Evolutionary conservation across 2,113 vertebrate species (phyloP), one percentile per base, ranked within the genome.

Genomic region (Syngnathus typhle): DNA sequence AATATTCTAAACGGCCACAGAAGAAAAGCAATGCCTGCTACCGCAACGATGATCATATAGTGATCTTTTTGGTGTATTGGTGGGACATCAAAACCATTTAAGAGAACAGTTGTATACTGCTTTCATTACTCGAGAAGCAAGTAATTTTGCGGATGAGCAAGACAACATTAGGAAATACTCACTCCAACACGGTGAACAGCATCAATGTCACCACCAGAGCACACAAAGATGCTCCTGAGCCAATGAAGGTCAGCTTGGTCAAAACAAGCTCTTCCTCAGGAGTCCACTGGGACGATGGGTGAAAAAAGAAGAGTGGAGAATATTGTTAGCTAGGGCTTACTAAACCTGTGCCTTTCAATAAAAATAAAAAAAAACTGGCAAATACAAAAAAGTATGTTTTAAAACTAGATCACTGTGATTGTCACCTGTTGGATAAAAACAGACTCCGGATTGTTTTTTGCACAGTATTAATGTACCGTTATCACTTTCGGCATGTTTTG

Each of bases 111-210:
- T 23, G 37, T 52, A n/a, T 68, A 2, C 0, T 38, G 56, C 32
- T 41, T 71, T 71, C 27, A 58, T 38, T 36, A 58, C 38, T 7
- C n/a, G 39, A 58, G 21, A 73, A n/a, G 4, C 52, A 13, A 36
- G 62, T 68, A 32, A 37, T 21, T 56, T 65, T 1, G 15, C 18
- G 43, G 6, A 19, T 61, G 47, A 69, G 55, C 19, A 21, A 64
- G 27, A 54, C 21, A 67, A 38, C 27, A 70, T 77, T 39, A 71
- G 47, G 59, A 63, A 61, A 51, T 75, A 91, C 92, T 92, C 84
- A 93, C 92, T 92, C 91, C 49, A 93, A 79, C 71, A 93, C 88
- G 11, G 88, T 92, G 81, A 93, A 91, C 69, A 93, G 86, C 87
- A 91, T 92, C 86, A 93, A 84, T 76, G 92, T 93, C 84, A 92